phyloP scores from a whole-genome alignment of 2,888 invertebrate species.

The Axea sp. region DNA sequence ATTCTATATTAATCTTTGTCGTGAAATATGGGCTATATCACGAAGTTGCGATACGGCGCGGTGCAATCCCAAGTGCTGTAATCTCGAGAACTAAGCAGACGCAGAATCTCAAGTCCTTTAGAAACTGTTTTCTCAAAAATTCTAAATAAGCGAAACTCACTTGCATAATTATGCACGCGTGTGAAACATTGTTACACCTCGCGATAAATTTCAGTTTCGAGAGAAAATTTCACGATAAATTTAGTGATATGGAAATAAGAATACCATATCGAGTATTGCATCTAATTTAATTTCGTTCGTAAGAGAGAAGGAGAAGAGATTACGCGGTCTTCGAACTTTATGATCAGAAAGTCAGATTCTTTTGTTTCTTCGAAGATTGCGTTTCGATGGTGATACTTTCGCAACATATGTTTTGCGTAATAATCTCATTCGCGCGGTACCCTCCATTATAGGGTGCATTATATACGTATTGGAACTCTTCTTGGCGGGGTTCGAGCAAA shows the following conservation, averaged over 20 bases:
- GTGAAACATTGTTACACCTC: too few relatives aligned
- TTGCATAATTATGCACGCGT: too few relatives aligned
- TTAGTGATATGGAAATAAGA: too few relatives aligned
- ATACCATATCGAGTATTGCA: too few relatives aligned
- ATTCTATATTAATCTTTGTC: slow-evolving; percentile 44
- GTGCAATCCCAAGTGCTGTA: slow-evolving; percentile 20
- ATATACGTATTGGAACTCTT: slow-evolving; percentile 51
- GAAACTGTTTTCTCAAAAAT: slow-evolving; percentile 37
- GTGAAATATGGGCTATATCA: slow-evolving; percentile 26
- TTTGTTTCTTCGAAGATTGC: slow-evolving; percentile 56
- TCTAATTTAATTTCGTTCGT: slow-evolving; percentile 7
- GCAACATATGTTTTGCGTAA: slow-evolving; percentile 63
- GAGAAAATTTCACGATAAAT: too few relatives aligned
- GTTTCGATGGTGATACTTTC: slow-evolving; percentile 45
- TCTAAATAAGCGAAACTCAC: slow-evolving; percentile 19
- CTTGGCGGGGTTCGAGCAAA: slow-evolving; percentile 52
- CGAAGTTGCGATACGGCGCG: slow-evolving; percentile 23
- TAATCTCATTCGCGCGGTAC: slow-evolving; percentile 63
- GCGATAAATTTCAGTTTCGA: too few relatives aligned
- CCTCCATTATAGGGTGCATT: slow-evolving; percentile 61
- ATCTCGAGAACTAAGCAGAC: slow-evolving; percentile 23
- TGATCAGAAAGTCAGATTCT: slow-evolving; percentile 38
- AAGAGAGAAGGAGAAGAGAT: not conserved
- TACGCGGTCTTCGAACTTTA: slow-evolving; percentile 4
- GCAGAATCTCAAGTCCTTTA: slow-evolving; percentile 8